Conservation (phyloP, 2,113 vertebrate genomes). For the human region GRCh38 chrX:115112501-115113000, state of each 20-base stretch:
- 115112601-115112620: slow-evolving; percentile 86
- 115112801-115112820: slow-evolving; percentile 77
- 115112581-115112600: slow-evolving; percentile 85
- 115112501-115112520: slow-evolving; percentile 82
- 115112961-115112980: slow-evolving; percentile 55
- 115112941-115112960: slow-evolving; percentile 67
- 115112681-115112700: slow-evolving; percentile 86
- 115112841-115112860: slow-evolving; percentile 57
- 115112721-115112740: slow-evolving; percentile 69
- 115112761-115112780: slow-evolving; percentile 79
- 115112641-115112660: slow-evolving; percentile 91
- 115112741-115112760: slow-evolving; percentile 81
- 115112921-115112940: slow-evolving; percentile 66
- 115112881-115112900: slow-evolving; percentile 67
- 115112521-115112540: slow-evolving; percentile 83
- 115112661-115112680: slow-evolving; percentile 88
- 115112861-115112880: slow-evolving; percentile 50
- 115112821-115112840: slow-evolving; percentile 72
- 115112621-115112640: slow-evolving; percentile 91
- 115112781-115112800: slow-evolving; percentile 82
- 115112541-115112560: slow-evolving; percentile 85
- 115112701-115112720: slow-evolving; percentile 76
- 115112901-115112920: slow-evolving; percentile 60
- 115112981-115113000: slow-evolving; percentile 74
- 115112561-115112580: slow-evolving; percentile 82